These are phyloP conservation scores for Sander vitreus DNA, from an alignment of 2,113 vertebrate species.

Conservation along the genomic window DNA sequence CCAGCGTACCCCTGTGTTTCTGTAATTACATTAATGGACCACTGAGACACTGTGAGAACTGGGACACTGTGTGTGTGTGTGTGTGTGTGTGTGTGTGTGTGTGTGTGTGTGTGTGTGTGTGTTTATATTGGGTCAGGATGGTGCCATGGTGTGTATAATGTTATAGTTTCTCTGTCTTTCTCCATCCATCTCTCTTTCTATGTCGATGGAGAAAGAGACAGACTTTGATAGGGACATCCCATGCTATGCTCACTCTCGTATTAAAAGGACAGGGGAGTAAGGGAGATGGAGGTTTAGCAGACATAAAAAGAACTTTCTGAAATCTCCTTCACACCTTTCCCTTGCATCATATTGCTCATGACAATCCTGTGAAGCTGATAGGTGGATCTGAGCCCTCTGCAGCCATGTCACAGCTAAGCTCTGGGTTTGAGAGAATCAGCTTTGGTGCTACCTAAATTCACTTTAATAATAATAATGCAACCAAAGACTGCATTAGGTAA, in stretches of 20 bases:
- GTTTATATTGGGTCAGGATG: not conserved
- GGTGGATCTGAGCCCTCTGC: constrained; percentile 2
- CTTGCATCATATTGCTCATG: not conserved
- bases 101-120: too few species aligned
- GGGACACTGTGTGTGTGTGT: constrained; percentile 5
- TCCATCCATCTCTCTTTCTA: not conserved
- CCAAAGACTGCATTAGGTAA: not conserved
- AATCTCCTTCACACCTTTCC: not conserved
- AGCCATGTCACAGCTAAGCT: constrained; percentile 13
- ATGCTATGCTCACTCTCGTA: not conserved
- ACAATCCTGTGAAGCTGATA: not conserved
- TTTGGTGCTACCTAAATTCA: not conserved
- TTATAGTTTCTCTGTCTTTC: not conserved
- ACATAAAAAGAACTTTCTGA: not conserved
- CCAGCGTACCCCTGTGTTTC: constrained; percentile 34
- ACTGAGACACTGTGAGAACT: constrained; percentile 54
- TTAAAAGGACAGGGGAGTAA: not conserved
- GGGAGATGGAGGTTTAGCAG: not conserved
- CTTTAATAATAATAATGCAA: not conserved
- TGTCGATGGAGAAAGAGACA: too few species aligned
- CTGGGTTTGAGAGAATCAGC: not conserved
- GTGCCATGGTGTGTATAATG: not conserved
- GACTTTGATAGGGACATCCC: not conserved
- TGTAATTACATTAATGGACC: constrained; percentile 42
- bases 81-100: too few species aligned